Percentiles rank a stretch among this genome's conserved stretches.
phyloP scores from a whole-genome alignment of 2,797 vertebrate genomes.

The Tolypeutes matacus region DNA sequence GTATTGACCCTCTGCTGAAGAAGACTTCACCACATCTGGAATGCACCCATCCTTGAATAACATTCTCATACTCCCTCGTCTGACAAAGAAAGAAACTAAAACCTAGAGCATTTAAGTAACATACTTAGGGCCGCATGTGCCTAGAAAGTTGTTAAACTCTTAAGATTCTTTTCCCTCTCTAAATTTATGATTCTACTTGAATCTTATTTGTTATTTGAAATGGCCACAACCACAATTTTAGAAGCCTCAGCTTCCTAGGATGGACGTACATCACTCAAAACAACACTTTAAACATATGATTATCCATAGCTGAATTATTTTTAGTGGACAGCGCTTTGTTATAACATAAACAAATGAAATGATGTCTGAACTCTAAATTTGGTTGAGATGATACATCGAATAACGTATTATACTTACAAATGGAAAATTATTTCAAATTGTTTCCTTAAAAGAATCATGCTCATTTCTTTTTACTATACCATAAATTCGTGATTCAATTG shows the following conservation, averaged over 20 bases:
- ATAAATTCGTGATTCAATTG: background rate
- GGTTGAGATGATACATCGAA: background rate
- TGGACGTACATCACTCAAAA: background rate
- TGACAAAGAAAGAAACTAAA: background rate
- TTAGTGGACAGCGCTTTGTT: background rate
- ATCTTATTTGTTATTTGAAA: background rate
- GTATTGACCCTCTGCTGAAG: no score
- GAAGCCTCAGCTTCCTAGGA: background rate
- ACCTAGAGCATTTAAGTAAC: background rate
- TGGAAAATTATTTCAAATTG: background rate
- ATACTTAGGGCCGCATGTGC: no score
- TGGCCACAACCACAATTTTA: background rate
- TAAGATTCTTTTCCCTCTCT: background rate
- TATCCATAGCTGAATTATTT: background rate
- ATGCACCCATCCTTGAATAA: background rate
- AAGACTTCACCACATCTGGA: background rate
- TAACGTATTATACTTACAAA: background rate
- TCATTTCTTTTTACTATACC: background rate
- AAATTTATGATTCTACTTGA: background rate
- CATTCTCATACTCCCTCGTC: background rate
- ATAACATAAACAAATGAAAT: background rate
- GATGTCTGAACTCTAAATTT: no score
- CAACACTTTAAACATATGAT: background rate
- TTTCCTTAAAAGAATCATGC: background rate
- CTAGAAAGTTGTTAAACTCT: background rate